Base-by-base conservation (phyloP, 2,888 invertebrate genomes). In the Meteorus cinctellus region DNA sequence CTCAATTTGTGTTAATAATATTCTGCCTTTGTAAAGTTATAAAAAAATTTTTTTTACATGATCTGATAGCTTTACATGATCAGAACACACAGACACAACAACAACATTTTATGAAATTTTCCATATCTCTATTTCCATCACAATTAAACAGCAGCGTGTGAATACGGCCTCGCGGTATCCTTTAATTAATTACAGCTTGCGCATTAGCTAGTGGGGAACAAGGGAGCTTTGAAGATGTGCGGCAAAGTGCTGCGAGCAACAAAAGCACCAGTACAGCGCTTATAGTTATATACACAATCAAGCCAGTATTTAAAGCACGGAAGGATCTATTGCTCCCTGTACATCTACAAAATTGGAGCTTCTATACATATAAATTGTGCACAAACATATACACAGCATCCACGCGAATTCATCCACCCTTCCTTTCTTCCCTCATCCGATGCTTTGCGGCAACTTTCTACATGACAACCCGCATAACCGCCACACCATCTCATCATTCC, bases 151-250 rank as follows among this genome's bases (percentile, higher is more conserved):
- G 59, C 24, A 27, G 59, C 19, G 36, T 55, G 34, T 59, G 70
- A 55, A 59, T 55, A 34, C 36, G 14, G 70, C 41, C 59, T 70
- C 24, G 36, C 34, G 76, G 76, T 69, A 75, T 81, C 79, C 80
- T 85, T 80, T 84, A 85, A 85, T 85, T 85, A 85, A 85, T 85
- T 84, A 84, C 77, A 12, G 41, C 41, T 75, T 73, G 73, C 76
- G 79, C 77, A 60, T 78, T 19, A 55, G 59, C 55, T 74, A 76
- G 81, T 78, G 78, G 72, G 76, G 76, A 72, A 72, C 73, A 72
- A 77, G 60, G 62, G 72, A 31, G 19, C 59, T 70, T 70, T 72
- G 73, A 73, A 74, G 78, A 74, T 66, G 70, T 74, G 72, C 62
- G 72, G 72, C 62, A 78, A 68, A 55, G 70, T 36, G 31, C 24